Base-by-base conservation (phyloP, 53 echinoderm and acorn worm species). In the Apostichopus leukothele region DNA sequence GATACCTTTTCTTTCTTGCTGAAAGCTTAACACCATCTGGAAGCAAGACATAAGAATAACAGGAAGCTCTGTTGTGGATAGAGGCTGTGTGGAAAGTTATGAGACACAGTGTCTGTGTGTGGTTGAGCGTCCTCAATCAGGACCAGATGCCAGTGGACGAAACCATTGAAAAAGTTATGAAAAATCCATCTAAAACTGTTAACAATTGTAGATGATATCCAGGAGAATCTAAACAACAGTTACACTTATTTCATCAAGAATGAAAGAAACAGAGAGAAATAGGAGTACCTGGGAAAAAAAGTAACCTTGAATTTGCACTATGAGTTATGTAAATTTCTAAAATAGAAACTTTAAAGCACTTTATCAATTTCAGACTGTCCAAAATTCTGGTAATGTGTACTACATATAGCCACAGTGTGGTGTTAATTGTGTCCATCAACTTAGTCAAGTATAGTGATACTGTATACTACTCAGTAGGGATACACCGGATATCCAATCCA, bases 11-110 rank as follows among this genome's bases (percentile, higher is more conserved):
- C 71, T n/a, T 71, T 71, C 16, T 16, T 71, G 71, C 18, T n/a
- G 71, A 16, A 71, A 71, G 71, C 63, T 71, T 71, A 71, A 71
- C 18, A 71, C 71, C 71, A 71, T 71, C 71, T 71, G 71, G 71
- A 71, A 71, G 11, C 63, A 13, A 11, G 16, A 19, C 18, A 6
- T 6, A 19, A 19, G 20, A 19, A 71, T 6, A 71, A 71, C 71
- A 71, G 71, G 71, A 71, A 71, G 71, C n/a, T 6, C 71, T 71
- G 71, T n/a, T 71, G 71, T 71, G 71, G 71, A 71, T 71, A n/a
- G 18, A 71, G 71, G 71, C 20, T 21, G 18, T 18, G 18, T 19
- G 71, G 71, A n/a, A 71, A 71, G 71, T 18, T 71, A 18, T 0
- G 18, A 71, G 71, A 71, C 71, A 71, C 18, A 71, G 3, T 71